Evolutionary conservation across 2,113 vertebrate genomes (phyloP).

Genomic region (Barnardius zonarius): DNA sequence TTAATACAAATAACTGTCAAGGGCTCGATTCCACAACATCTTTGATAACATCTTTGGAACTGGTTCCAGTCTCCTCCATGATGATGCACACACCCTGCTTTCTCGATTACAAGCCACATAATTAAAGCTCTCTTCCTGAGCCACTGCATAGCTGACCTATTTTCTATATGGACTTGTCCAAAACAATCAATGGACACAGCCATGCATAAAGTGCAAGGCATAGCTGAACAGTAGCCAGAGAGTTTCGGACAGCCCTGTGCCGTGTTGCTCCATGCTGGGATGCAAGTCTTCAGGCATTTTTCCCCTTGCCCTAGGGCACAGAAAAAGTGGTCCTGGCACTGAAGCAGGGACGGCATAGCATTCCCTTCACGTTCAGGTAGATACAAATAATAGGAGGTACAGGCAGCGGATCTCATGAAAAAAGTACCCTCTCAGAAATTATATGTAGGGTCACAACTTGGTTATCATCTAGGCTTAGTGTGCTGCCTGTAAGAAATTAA

Average conservation of each 20-base stretch:
- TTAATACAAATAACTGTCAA: background rate
- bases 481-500: background rate
- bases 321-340: background rate
- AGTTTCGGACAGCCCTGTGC: background rate
- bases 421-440: background rate
- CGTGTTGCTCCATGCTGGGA: background rate
- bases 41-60: conserved; percentile 22
- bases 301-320: background rate
- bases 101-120: background rate
- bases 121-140: conserved; percentile 1
- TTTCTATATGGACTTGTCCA: conserved; percentile 10
- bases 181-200: conserved; percentile 29
- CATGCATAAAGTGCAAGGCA: background rate
- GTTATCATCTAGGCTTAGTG: background rate
- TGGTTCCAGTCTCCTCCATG: background rate
- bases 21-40: background rate
- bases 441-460: background rate
- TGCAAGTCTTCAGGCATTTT: background rate
- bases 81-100: background rate
- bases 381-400: background rate
- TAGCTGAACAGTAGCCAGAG: background rate
- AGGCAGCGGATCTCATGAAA: background rate
- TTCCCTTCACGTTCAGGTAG: background rate
- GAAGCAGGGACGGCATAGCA: background rate
- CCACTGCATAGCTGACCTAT: conserved; percentile 40